These are phyloP conservation scores for Phallusia fumigata DNA, from an alignment of 23 tunicate species.

Conservation along the genomic window DNA sequence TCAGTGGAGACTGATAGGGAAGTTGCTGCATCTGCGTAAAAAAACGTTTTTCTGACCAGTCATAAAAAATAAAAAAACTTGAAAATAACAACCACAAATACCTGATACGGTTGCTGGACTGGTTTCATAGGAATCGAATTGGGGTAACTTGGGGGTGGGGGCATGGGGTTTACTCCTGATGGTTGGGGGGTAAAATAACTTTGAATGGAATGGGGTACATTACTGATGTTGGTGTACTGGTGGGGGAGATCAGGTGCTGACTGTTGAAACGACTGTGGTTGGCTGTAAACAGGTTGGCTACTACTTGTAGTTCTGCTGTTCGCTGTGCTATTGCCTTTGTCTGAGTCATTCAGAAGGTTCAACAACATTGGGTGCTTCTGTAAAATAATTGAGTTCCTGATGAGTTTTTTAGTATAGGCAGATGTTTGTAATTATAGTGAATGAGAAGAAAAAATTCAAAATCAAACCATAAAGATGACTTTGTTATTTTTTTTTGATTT, in stretches of 20 bases:
- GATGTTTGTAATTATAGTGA: too few relatives aligned
- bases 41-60: not conserved
- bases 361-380: conserved; percentile 85
- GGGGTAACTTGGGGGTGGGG: conserved; percentile 61
- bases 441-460: too few relatives aligned
- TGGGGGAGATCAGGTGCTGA: conserved; percentile 9
- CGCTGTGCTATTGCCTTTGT: not conserved
- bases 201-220: not conserved
- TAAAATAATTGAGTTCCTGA: not conserved
- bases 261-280: conserved; percentile 12
- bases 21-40: conserved; percentile 21
- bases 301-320: conserved; percentile 24
- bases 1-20: conserved; percentile 41
- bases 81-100: not conserved
- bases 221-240: not conserved
- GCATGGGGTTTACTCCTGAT: conserved; percentile 29
- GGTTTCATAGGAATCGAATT: not conserved
- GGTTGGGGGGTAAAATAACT: conserved; percentile 18
- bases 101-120: conserved; percentile 32
- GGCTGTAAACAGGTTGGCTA: not conserved
- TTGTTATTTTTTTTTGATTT: too few relatives aligned
- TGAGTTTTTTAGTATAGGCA: too few relatives aligned
- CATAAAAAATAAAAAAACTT: not conserved
- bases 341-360: conserved; percentile 43
- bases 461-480: too few relatives aligned